phyloP scores from a whole-genome alignment of 2,797 vertebrate species.

The Basileuterus tristriatus region DNA sequence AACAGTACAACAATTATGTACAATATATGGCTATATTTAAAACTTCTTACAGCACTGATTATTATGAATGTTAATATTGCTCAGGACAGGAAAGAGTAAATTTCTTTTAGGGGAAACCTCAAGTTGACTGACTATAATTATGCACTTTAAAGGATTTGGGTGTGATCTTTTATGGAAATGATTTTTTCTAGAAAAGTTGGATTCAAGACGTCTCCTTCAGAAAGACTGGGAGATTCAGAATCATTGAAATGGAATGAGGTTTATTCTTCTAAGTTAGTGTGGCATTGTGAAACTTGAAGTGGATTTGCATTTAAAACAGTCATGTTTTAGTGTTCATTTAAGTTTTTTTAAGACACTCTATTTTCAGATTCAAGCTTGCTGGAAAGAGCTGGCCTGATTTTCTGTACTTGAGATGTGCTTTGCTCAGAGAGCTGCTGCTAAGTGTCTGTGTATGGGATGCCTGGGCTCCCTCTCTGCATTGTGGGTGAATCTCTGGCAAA shows the following conservation, averaged over 20 bases:
- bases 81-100: not conserved
- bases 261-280: not conserved
- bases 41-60: not conserved
- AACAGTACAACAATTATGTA: not conserved
- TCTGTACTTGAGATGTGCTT: not conserved
- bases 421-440: not conserved
- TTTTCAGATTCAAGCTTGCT: not conserved
- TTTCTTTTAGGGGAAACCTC: not conserved
- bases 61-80: not conserved
- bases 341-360: fast-evolving
- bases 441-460: not conserved
- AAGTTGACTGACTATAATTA: not conserved
- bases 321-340: not conserved
- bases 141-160: not conserved
- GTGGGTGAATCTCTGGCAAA: not conserved
- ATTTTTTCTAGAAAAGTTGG: not conserved
- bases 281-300: not conserved
- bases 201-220: not conserved
- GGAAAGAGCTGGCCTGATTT: not conserved
- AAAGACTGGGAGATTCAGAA: not conserved
- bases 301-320: not conserved
- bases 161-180: not conserved
- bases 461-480: not conserved
- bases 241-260: not conserved
- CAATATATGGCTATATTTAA: not conserved